These are phyloP conservation scores for Aegithalos caudatus DNA, from an alignment of 2,113 vertebrate species.

Conservation along the genomic window DNA sequence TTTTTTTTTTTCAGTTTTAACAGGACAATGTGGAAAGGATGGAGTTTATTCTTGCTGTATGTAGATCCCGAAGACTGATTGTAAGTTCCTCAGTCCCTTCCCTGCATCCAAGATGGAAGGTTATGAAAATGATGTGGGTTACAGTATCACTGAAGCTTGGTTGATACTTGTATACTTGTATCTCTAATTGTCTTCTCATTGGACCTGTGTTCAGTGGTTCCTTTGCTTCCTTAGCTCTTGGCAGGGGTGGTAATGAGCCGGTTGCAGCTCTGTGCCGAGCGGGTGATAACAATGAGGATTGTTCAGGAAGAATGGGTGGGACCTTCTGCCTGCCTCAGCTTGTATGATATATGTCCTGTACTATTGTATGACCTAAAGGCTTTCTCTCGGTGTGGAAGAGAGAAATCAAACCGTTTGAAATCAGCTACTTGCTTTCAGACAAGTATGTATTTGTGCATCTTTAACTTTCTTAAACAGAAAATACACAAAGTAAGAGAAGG, in stretches of 20 bases:
- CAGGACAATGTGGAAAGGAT: background rate
- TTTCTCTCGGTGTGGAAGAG: conserved; percentile 14
- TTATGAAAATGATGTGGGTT: conserved; percentile 59
- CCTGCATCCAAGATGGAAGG: background rate
- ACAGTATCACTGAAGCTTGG: conserved; percentile 33
- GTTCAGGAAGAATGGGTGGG: conserved; percentile 58
- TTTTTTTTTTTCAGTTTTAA: background rate
- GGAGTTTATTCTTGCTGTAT: background rate
- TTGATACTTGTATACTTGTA: conserved; percentile 63
- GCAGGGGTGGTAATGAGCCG: conserved; percentile 33
- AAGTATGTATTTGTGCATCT: background rate
- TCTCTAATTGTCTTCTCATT: conserved; percentile 35
- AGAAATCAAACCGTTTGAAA: conserved; percentile 12
- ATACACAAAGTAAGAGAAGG: background rate
- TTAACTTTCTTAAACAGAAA: background rate
- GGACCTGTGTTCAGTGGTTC: conserved; percentile 30
- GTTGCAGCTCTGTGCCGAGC: conserved; percentile 22
- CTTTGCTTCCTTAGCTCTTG: conserved; percentile 47
- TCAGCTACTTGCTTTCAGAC: background rate
- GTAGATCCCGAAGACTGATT: background rate
- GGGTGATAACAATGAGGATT: conserved; percentile 56
- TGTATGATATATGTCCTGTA: conserved; percentile 27
- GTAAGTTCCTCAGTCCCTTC: background rate
- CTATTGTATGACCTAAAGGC: conserved; percentile 27
- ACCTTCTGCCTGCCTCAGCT: conserved; percentile 47